phyloP scores from a whole-genome alignment of 2,888 invertebrate genomes.

The Napeogenes sylphis region DNA sequence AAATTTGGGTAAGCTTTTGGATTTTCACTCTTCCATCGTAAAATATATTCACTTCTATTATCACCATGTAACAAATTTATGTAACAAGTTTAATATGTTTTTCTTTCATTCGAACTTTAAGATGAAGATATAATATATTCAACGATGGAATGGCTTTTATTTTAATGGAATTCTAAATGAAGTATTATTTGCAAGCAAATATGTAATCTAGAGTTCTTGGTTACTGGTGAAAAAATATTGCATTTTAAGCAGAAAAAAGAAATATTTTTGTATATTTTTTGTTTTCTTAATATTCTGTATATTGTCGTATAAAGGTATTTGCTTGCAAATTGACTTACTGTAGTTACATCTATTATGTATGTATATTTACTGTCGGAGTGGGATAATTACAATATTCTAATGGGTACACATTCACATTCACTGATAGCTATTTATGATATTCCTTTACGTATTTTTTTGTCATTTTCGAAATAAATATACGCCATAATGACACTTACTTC shows the following conservation, averaged over 20 bases:
- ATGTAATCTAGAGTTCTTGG: background rate
- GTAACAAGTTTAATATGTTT: background rate
- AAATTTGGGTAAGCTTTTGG: conserved; percentile 6
- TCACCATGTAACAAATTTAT: background rate
- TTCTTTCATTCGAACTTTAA: background rate
- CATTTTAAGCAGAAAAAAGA: background rate
- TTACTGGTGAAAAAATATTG: background rate
- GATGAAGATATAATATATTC: background rate
- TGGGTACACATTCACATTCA: conserved; percentile 19
- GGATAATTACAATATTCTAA: background rate
- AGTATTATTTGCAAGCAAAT: conserved; percentile 18
- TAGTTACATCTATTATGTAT: background rate
- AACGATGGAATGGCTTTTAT: background rate
- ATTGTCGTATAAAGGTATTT: background rate
- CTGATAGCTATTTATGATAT: conserved; percentile 33
- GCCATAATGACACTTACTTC: conserved; percentile 29
- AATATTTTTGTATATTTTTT: background rate
- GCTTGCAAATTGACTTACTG: conserved; percentile 2
- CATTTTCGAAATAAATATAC: conserved; percentile 8
- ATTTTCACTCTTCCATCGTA: conserved; percentile 14
- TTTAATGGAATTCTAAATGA: conserved; percentile 7
- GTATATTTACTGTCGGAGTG: background rate
- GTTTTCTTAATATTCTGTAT: background rate
- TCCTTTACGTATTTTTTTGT: conserved; percentile 31
- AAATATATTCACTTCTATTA: background rate